Conservation (phyloP, 1,140 invertebrate genomes). For the Venustaconcha ellipsiformis region DNA sequence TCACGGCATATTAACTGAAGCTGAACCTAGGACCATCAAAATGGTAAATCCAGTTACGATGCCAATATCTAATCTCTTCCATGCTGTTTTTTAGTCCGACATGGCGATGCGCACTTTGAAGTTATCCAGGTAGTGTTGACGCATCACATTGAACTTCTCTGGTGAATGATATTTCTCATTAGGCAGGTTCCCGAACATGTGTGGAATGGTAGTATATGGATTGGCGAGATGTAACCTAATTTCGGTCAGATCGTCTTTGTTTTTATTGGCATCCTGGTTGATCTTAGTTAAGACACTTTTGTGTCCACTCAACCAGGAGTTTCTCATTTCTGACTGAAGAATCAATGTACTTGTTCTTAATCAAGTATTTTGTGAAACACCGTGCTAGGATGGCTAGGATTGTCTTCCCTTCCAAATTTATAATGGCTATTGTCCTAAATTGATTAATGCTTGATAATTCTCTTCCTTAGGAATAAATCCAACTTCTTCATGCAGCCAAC, state of each 20-base stretch:
- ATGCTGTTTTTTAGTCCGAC: constrained; percentile 21
- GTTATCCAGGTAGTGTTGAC: constrained; percentile 10
- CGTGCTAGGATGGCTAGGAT: constrained; percentile 6
- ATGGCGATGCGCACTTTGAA: constrained; percentile 18
- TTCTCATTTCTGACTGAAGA: constrained; percentile 25
- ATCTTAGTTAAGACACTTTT: constrained; percentile 16
- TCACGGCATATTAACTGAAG: constrained; percentile 10
- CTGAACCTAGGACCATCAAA: constrained; percentile 2
- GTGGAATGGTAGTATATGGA: constrained; percentile 12
- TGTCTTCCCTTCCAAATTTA: constrained; percentile 8
- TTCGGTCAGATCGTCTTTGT: constrained; percentile 17
- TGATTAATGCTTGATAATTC: constrained; percentile 5
- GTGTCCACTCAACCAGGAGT: constrained; percentile 17
- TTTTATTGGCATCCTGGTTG: constrained; percentile 19
- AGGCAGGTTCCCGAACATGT: constrained; percentile 16
- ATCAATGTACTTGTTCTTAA: constrained; percentile 22
- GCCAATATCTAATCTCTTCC: constrained; percentile 22
- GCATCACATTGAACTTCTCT: background rate
- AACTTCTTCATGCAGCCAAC: background rate
- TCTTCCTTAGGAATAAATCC: constrained; percentile 9
- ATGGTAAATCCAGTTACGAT: constrained; percentile 26
- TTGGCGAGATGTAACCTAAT: constrained; percentile 28
- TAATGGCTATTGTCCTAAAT: constrained; percentile 14
- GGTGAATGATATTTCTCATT: constrained; percentile 18
- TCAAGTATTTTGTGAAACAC: background rate